phyloP scores from a whole-genome alignment of 2,113 vertebrate genomes.

The Tragulus kanchil region DNA sequence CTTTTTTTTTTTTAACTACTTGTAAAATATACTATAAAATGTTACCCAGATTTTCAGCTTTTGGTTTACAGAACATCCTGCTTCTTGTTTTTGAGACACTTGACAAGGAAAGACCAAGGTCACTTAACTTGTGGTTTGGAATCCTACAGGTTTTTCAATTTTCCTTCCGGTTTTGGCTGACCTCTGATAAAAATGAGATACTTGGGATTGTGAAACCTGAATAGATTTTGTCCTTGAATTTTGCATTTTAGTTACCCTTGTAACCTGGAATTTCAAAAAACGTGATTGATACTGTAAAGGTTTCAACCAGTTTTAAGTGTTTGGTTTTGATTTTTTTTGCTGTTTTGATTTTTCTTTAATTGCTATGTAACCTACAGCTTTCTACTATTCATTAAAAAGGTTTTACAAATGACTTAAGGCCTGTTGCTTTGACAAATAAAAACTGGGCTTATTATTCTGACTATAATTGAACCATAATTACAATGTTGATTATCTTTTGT shows the following conservation, averaged over 20 bases:
- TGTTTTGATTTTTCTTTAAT: constrained; percentile 73
- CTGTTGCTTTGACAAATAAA: constrained; percentile 78
- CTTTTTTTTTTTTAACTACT: constrained; percentile 61
- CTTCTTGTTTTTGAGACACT: constrained; percentile 67
- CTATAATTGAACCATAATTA: constrained; percentile 78
- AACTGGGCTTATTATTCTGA: constrained; percentile 72
- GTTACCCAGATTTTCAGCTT: constrained; percentile 64
- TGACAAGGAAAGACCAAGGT: constrained; percentile 65
- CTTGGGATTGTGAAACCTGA: constrained; percentile 75
- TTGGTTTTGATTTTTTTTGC: constrained; percentile 39
- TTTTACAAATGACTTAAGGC: constrained; percentile 67
- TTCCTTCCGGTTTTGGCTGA: constrained; percentile 74
- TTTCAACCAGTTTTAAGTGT: constrained; percentile 51
- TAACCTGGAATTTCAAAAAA: constrained; percentile 49
- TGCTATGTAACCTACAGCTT: constrained; percentile 62
- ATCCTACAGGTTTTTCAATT: constrained; percentile 62
- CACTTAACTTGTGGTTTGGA: constrained; percentile 72
- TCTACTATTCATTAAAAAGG: constrained; percentile 66
- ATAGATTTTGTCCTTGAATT: constrained; percentile 53
- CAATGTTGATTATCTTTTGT: constrained; percentile 77
- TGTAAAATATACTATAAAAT: constrained; percentile 64
- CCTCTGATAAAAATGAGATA: constrained; percentile 74
- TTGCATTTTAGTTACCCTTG: constrained; percentile 38
- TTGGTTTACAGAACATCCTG: constrained; percentile 63
- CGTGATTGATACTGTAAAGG: background rate